Evolutionary conservation across 2,888 invertebrate genomes (phyloP).

Genomic region (Cancer borealis): DNA sequence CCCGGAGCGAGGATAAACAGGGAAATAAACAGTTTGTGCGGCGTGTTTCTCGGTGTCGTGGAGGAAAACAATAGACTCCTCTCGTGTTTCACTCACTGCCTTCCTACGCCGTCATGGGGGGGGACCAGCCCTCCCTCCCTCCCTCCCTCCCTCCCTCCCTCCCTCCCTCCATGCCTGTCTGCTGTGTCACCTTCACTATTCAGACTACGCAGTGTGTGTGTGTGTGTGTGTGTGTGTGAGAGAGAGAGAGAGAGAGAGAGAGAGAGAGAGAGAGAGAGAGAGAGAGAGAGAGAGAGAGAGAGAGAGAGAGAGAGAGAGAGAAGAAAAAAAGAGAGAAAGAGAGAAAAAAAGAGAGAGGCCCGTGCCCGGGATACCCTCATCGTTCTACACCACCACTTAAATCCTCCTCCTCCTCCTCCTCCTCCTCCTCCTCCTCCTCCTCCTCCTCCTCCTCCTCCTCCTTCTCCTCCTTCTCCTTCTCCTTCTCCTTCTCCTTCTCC

Average conservation of each 20-base stretch:
- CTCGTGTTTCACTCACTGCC: not conserved
- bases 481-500: constrained; percentile 25
- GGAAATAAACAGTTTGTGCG: constrained; percentile 8
- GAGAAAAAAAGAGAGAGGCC: not conserved
- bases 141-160: not conserved
- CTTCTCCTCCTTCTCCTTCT: constrained; percentile 29
- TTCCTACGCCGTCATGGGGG: not conserved
- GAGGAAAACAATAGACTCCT: not conserved
- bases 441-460: constrained; percentile 14
- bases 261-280: too few species aligned
- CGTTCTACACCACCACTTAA: constrained; percentile 12
- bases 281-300: not conserved
- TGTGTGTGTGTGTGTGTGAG: constrained; percentile 33
- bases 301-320: constrained; percentile 38
- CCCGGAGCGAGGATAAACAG: constrained; percentile 15
- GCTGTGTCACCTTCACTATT: not conserved
- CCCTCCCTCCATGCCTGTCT: not conserved
- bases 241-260: too few species aligned
- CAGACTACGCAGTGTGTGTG: not conserved
- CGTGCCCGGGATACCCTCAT: not conserved
- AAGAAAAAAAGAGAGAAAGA: not conserved
- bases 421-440: constrained; percentile 43
- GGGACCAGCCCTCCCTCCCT: not conserved
- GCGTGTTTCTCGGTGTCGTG: not conserved
- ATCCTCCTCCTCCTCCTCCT: not conserved